A percentile compares a stretch with the other conserved stretches of the same genome.
These are phyloP conservation scores for Staurois parvus DNA, from an alignment of 2,797 vertebrate genomes.

Conservation along the genomic window DNA sequence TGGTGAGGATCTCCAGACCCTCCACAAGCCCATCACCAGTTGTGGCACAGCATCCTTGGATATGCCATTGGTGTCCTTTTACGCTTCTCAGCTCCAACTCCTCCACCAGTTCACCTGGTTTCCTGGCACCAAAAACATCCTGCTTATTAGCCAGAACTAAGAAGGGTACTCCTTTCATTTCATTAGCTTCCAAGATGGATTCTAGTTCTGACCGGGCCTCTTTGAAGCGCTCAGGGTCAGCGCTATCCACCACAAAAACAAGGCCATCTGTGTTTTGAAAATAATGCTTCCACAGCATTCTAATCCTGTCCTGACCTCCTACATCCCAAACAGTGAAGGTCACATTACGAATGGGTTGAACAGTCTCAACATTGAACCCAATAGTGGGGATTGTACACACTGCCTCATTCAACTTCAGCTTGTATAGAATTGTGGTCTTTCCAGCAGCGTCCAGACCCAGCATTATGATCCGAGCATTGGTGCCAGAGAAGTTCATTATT, in stretches of 20 bases:
- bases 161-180: slow-evolving; percentile 53
- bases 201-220: neutral
- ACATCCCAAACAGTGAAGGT: slow-evolving; percentile 88
- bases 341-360: slow-evolving; percentile 82
- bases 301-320: slow-evolving; percentile 83
- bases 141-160: slow-evolving; percentile 64
- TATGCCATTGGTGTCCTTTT: slow-evolving; percentile 65
- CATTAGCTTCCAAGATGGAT: slow-evolving; percentile 12
- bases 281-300: slow-evolving; percentile 83
- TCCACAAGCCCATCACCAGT: slow-evolving; percentile 68
- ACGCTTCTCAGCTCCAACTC: slow-evolving; percentile 47
- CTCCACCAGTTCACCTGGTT: slow-evolving; percentile 44
- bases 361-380: slow-evolving; percentile 84
- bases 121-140: slow-evolving; percentile 60
- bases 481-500: slow-evolving; percentile 33
- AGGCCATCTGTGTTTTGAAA: slow-evolving; percentile 79
- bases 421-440: slow-evolving; percentile 63
- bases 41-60: slow-evolving; percentile 60
- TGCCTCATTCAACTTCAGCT: slow-evolving; percentile 61
- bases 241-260: slow-evolving; percentile 63
- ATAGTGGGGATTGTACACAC: slow-evolving; percentile 50
- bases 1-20: slow-evolving; percentile 64
- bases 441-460: slow-evolving; percentile 64
- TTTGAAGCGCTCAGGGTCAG: slow-evolving; percentile 35
- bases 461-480: slow-evolving; percentile 57